Conservation (phyloP, 1,140 invertebrate species). For the Dendroctonus ponderosae region DNA sequence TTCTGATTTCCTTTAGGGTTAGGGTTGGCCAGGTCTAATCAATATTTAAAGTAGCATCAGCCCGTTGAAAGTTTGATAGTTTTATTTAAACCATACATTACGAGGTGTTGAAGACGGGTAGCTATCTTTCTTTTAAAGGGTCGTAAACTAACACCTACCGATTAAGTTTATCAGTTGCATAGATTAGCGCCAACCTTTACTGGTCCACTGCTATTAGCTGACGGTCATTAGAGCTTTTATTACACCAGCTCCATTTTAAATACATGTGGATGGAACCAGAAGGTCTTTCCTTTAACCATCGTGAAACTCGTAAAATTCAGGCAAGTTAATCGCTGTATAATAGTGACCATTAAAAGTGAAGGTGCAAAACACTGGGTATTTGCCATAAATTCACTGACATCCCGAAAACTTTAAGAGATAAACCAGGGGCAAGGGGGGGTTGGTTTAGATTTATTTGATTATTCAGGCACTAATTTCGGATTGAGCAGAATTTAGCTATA, state of each 20-base stretch:
- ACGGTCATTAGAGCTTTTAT: conserved; percentile 7
- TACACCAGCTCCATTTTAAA: conserved; percentile 12
- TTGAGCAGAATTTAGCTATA: no score
- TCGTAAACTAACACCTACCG: conserved; percentile 12
- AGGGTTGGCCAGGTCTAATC: no score
- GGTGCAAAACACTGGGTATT: no score
- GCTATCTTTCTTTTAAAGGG: conserved; percentile 7
- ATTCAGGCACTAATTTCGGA: no score
- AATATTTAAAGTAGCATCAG: no score
- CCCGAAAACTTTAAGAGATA: no score
- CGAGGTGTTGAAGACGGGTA: conserved; percentile 2
- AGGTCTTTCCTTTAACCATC: neutral
- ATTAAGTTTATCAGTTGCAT: conserved; percentile 13
- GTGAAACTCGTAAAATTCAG: conserved; percentile 13
- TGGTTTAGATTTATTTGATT: no score
- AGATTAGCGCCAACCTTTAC: conserved; percentile 14
- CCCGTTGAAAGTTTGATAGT: no score
- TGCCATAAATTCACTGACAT: no score
- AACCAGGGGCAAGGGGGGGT: no score
- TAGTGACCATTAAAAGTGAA: conserved; percentile 9
- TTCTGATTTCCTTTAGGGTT: no score
- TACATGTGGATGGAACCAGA: neutral
- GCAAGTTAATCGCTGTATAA: conserved; percentile 10
- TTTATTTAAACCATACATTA: no score
- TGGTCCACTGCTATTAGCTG: conserved; percentile 4